Evolutionary conservation across 2,888 invertebrate genomes (phyloP).

Genomic region (Platynereis dumerilii): DNA sequence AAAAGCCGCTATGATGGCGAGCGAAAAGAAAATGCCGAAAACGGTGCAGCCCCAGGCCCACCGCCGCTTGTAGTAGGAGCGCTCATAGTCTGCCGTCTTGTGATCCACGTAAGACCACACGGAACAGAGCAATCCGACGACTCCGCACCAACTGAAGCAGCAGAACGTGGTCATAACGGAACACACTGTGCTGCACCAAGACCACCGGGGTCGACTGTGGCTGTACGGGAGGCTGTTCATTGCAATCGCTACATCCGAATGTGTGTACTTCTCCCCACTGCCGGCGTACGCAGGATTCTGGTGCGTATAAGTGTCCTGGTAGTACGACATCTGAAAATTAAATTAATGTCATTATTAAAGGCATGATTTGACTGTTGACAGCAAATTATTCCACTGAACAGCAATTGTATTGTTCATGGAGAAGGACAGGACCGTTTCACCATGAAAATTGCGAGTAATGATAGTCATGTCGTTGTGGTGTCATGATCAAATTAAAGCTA

Average conservation of each 20-base stretch:
- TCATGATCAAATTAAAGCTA: no score
- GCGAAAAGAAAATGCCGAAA: conserved; percentile 15
- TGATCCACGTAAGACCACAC: conserved; percentile 26
- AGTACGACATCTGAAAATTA: conserved; percentile 9
- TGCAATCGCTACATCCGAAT: conserved; percentile 1
- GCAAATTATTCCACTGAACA: no score
- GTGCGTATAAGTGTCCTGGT: conserved; percentile 13
- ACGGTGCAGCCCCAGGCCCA: conserved; percentile 25
- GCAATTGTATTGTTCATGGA: no score
- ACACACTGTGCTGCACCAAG: conserved; percentile 24
- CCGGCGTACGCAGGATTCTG: conserved; percentile 15
- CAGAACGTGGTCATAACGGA: conserved; percentile 15
- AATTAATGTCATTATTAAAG: no score
- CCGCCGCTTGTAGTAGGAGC: conserved; percentile 23
- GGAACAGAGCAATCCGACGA: conserved; percentile 19
- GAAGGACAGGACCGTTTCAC: no score
- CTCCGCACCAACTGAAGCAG: conserved; percentile 22
- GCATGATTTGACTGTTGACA: no score
- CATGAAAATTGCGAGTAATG: no score
- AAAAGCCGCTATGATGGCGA: conserved; percentile 12
- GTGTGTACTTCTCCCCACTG: conserved; percentile 13
- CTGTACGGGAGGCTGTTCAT: not conserved
- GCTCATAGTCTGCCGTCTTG: conserved; percentile 24
- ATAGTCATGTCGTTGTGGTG: no score
- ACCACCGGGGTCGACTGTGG: conserved; percentile 12